Base-by-base conservation (phyloP, 2,797 vertebrate genomes). In the Discoglossus pictus region DNA sequence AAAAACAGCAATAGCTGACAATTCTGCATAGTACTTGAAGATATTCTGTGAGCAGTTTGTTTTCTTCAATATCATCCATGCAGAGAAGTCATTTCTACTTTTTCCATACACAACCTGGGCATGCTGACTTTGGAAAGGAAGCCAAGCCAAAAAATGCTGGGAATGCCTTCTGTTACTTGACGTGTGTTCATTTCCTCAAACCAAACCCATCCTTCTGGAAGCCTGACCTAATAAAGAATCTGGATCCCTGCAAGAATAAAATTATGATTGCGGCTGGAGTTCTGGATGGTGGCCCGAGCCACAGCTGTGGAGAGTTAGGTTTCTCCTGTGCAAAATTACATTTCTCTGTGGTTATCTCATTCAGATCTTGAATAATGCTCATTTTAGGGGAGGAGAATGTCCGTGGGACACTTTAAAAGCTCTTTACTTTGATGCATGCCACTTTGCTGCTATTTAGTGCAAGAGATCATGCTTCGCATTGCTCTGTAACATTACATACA, bases 301-400 rank as follows among this genome's bases (percentile, higher is more conserved):
- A 40, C 80, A 84, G 77, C 76, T 84, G 82, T 50, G 42, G 43
- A 25, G 60, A 50, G 52, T 70, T 70, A 42, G 8, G 60, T 70
- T 70, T 63, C 67, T 36, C 16, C 25, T 58, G 35, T 15, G 46
- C 59, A 70, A 61, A 62, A 48, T 52, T 0, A 73, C 73, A 79
- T 78, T 81, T 82, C 79, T 83, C 61, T 64, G 77, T 36, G 75
- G 63, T 82, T 79, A 72, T 61, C 73, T 75, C 68, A 75, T 72
- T 73, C 65, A 75, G 64, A 58, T 44, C 71, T 46, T 75, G 76
- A 74, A 79, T 83, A 84, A 77, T 73, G 74, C 2, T 0, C 70
- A 56, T 63, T 66, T 70, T 80, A 75, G 69, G 47, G 65, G 43
- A 25, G 35, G 31, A 39, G 61, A 47, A 42, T 59, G 75, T 48